Conservation (phyloP, 2,797 vertebrate species). For the Buceros bicornis region DNA sequence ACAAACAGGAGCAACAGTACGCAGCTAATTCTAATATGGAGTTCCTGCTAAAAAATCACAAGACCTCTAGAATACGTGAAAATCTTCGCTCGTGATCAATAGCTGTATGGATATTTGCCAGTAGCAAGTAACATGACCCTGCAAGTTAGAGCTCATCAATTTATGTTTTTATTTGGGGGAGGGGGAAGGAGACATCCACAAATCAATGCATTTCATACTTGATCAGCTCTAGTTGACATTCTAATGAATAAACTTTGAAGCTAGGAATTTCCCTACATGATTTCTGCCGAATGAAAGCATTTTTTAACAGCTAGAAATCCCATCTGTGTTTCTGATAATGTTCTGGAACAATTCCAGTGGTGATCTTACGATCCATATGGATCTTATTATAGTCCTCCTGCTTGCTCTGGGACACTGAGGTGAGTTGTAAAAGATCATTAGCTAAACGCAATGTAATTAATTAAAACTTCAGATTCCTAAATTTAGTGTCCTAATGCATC, state of each 20-base stretch:
- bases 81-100: not conserved
- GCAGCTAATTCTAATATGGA: not conserved
- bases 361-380: not conserved
- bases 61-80: not conserved
- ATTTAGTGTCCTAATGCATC: constrained; percentile 8
- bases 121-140: not conserved
- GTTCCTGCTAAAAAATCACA: not conserved
- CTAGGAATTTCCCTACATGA: not conserved
- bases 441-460: constrained; percentile 20
- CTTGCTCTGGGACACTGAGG: not conserved
- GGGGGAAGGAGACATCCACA: not conserved
- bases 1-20: not conserved
- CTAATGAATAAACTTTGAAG: not conserved
- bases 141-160: not conserved
- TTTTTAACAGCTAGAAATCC: not conserved
- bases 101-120: not conserved
- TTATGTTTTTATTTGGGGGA: not conserved
- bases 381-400: not conserved
- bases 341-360: not conserved
- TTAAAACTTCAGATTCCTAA: constrained; percentile 32
- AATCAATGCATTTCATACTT: not conserved
- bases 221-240: not conserved
- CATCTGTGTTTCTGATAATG: constrained; percentile 11
- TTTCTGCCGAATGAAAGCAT: not conserved
- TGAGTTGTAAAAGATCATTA: constrained; percentile 22